These are phyloP conservation scores for Aphelocoma coerulescens DNA, from an alignment of 2,113 vertebrate genomes.

Conservation along the genomic window DNA sequence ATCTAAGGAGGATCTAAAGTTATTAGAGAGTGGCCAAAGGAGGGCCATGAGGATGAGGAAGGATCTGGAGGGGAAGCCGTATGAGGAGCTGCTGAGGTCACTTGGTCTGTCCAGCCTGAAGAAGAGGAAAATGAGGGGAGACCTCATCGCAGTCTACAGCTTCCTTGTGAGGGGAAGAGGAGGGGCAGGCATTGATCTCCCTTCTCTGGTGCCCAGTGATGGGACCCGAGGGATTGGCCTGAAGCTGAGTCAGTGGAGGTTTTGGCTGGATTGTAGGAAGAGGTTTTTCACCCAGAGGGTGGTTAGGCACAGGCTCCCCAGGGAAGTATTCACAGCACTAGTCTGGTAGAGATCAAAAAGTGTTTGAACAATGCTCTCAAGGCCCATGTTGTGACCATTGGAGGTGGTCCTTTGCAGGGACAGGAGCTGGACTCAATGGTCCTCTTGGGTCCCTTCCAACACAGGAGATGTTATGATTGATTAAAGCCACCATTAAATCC, in stretches of 20 bases:
- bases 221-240: not conserved
- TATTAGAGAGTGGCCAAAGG: not conserved
- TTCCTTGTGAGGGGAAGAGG: not conserved
- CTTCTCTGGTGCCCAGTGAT: not conserved
- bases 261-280: not conserved
- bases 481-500: not conserved
- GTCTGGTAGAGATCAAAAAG: not conserved
- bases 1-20: not conserved
- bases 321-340: not conserved
- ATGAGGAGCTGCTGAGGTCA: not conserved
- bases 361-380: not conserved
- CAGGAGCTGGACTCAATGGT: not conserved
- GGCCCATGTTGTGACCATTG: too few relatives aligned
- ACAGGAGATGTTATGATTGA: too few relatives aligned
- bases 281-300: not conserved
- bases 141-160: rapidly evolving
- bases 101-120: not conserved
- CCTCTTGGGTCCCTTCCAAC: too few relatives aligned
- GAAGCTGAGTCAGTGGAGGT: not conserved
- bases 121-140: not conserved
- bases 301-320: not conserved
- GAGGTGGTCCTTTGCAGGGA: not conserved
- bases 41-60: not conserved
- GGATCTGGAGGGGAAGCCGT: not conserved
- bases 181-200: not conserved